Evolutionary conservation across 2,113 vertebrate species (phyloP).

Genomic region (Myotis yumanensis): DNA sequence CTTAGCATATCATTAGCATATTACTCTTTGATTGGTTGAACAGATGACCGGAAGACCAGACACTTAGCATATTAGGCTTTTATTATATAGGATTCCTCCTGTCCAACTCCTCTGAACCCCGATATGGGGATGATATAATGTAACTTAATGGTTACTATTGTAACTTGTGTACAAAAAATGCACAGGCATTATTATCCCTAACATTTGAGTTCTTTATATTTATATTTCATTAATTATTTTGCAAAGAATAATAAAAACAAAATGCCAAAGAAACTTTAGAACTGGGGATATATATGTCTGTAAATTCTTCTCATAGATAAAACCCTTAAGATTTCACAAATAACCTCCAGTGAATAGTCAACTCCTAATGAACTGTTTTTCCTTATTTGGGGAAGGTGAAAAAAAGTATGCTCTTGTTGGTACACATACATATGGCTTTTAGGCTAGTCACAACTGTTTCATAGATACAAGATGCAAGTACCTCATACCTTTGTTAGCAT

Average conservation of each 20-base stretch:
- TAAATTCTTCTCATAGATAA: slow-evolving; percentile 14
- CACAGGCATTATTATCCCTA: not conserved
- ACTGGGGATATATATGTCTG: not conserved
- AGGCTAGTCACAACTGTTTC: not conserved
- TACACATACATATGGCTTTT: not conserved
- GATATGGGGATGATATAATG: not conserved
- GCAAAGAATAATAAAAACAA: not conserved
- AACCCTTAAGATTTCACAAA: not conserved
- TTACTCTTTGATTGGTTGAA: no score
- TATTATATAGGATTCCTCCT: not conserved
- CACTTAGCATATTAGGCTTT: no score
- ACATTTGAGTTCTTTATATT: not conserved
- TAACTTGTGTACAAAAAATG: not conserved
- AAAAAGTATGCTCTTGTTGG: not conserved
- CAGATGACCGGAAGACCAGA: no score
- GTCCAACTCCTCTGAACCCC: not conserved
- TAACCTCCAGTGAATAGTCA: not conserved
- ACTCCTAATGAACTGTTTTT: not conserved
- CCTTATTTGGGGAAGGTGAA: not conserved
- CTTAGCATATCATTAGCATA: no score
- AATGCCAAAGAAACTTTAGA: not conserved
- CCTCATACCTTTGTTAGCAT: not conserved
- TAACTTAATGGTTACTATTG: not conserved
- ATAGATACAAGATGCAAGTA: not conserved
- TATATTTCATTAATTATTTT: not conserved